Evolutionary conservation across 1,140 invertebrate genomes (phyloP).

Genomic region (Halyomorpha halys): DNA sequence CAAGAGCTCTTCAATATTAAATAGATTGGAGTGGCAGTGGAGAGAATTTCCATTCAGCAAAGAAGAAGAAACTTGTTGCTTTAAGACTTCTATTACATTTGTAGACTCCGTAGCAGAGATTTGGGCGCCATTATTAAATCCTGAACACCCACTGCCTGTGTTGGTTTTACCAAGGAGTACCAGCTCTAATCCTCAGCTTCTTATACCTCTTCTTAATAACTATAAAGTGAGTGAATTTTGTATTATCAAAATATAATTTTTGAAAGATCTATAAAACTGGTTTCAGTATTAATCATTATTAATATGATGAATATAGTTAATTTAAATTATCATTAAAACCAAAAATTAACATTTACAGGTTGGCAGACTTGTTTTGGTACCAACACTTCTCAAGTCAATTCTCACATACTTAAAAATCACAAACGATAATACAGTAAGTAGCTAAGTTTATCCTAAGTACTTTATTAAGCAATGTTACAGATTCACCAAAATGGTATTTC

Average conservation of each 20-base stretch:
- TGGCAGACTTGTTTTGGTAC: constrained; percentile 66
- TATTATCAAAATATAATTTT: too few relatives aligned
- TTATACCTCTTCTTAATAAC: constrained; percentile 53
- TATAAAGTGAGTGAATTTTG: constrained; percentile 45
- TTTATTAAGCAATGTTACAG: too few relatives aligned
- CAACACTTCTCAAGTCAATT: constrained; percentile 65
- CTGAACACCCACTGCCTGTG: constrained; percentile 41
- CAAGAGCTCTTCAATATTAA: constrained; percentile 64
- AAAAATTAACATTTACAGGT: constrained; percentile 41
- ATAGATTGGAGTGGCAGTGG: constrained; percentile 78
- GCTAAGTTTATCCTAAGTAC: neutral
- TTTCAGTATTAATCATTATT: too few relatives aligned
- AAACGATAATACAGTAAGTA: constrained; percentile 29
- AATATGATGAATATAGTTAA: too few relatives aligned
- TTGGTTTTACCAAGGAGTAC: constrained; percentile 57
- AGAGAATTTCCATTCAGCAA: constrained; percentile 54
- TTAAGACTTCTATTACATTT: constrained; percentile 81
- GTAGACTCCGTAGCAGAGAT: constrained; percentile 79
- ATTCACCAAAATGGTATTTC: too few relatives aligned
- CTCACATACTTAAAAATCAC: constrained; percentile 51
- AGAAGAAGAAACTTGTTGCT: constrained; percentile 58
- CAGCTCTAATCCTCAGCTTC: constrained; percentile 61
- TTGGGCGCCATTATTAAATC: constrained; percentile 66
- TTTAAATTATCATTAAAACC: constrained; percentile 1
- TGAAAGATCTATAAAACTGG: too few relatives aligned